Evolutionary conservation across 1,140 invertebrate species (phyloP), one percentile per base, ranked within the genome.

Genomic region (Acromyrmex heyeri): DNA sequence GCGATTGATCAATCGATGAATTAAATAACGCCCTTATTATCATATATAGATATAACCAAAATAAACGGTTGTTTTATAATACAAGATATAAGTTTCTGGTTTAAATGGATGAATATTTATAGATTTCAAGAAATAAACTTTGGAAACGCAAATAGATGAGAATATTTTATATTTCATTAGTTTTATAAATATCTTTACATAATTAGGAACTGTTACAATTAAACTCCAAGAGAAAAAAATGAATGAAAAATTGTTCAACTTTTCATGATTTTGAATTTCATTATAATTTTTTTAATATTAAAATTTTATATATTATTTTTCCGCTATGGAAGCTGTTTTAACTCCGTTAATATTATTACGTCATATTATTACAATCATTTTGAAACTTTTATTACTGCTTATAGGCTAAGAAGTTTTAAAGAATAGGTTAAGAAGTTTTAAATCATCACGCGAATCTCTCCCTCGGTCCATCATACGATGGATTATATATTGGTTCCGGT

Each of bases 401-500:
- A 12, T 44, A 38, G n/a, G 8, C 1, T 30, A 30, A 78, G 4
- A 50, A 65, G n/a, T 50, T 65, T 7, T 65, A 30, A 65, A 78
- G 30, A 30, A 30, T 30, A 30, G 30, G 3, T 30, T 30, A 30
- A 65, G 2, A 50, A 65, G 14, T 50, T 64, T 14, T 65, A 30
- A 65, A 78, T 78, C 34, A 53, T 50, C 27, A 50, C 8, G 30
- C 34, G 8, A 24, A 53, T 18, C n/a, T 44, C 10, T 70, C 24
- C 21, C 30, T 55, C 48, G 3, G 16, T 38, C 27, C 30, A 34
- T 81, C n/a, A 38, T 48, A 6, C 24, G 59, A 30, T 21, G 30
- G 34, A 12, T 59, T 72, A 72, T 44, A 50, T 44, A 72, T 82
- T 38, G 53, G 2, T 72, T 24, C 21, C 18, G 48, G 50, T 70